A percentile compares a stretch with the other conserved stretches of the same genome.
These are phyloP conservation scores for Mastomys natalensis DNA, from an alignment of 2,113 vertebrate genomes.

Conservation along the genomic window DNA sequence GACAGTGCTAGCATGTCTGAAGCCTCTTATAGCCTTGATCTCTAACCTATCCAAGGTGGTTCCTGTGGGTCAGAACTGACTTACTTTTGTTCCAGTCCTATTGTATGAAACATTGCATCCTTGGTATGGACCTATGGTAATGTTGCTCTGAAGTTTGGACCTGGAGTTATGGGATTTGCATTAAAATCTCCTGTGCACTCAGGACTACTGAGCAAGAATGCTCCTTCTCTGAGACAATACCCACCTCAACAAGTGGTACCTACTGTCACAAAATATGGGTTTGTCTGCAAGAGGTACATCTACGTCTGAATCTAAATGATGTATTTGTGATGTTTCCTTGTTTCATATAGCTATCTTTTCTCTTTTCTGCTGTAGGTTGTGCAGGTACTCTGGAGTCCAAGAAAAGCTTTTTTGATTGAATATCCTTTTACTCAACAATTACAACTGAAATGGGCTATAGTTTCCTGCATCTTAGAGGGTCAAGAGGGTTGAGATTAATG, in stretches of 20 bases:
- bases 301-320: neutral
- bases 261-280: too few relatives aligned
- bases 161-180: neutral
- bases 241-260: neutral
- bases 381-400: neutral
- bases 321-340: neutral
- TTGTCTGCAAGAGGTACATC: neutral
- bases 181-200: neutral
- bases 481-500: neutral
- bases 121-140: neutral
- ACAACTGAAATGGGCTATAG: neutral
- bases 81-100: neutral
- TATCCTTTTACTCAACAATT: neutral
- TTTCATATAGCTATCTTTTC: neutral
- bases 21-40: neutral
- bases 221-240: neutral
- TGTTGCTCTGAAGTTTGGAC: neutral
- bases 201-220: neutral
- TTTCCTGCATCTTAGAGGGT: neutral
- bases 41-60: neutral
- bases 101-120: neutral
- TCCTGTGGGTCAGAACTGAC: neutral
- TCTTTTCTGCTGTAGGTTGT: neutral
- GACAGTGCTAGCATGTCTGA: neutral
- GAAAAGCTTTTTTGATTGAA: neutral